Percentiles rank a stretch among this genome's conserved stretches.
phyloP scores from a whole-genome alignment of 2,888 invertebrate genomes.

The Nephrotoma appendiculata region DNA sequence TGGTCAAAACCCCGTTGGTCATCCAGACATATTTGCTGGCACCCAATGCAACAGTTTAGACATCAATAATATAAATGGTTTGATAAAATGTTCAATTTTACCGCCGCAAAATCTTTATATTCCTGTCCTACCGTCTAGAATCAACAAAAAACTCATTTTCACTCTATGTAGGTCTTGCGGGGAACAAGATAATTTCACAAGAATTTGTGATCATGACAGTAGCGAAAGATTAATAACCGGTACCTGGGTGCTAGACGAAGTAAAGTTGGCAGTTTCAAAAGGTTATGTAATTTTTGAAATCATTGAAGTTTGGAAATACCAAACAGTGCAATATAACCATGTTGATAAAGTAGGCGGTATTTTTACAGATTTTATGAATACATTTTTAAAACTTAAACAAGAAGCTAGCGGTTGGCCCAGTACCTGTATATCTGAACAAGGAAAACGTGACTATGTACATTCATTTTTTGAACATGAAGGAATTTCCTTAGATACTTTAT shows the following conservation, averaged over 20 bases:
- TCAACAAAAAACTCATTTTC: constrained; percentile 17
- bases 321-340: constrained; percentile 13
- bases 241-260: constrained; percentile 21
- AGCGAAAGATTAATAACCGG: constrained; percentile 15
- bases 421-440: constrained; percentile 8
- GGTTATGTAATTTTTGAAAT: constrained; percentile 17
- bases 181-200: neutral
- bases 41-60: neutral
- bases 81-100: too few species aligned
- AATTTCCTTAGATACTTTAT: constrained; percentile 13
- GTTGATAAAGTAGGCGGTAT: constrained; percentile 10
- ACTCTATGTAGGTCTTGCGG: constrained; percentile 16
- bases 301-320: constrained; percentile 21
- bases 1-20: neutral
- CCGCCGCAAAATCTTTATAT: constrained; percentile 16
- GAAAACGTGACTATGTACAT: constrained; percentile 15
- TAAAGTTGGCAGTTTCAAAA: constrained; percentile 17
- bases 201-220: constrained; percentile 14
- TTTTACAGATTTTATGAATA: constrained; percentile 19
- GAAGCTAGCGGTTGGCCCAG: constrained; percentile 17
- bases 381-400: constrained; percentile 17
- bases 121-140: constrained; percentile 18
- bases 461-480: constrained; percentile 15
- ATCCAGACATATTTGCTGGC: neutral
- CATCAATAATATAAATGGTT: too few species aligned